phyloP scores from a whole-genome alignment of 92 coral and sea anemone species.

The Epizoanthus stellaris region DNA sequence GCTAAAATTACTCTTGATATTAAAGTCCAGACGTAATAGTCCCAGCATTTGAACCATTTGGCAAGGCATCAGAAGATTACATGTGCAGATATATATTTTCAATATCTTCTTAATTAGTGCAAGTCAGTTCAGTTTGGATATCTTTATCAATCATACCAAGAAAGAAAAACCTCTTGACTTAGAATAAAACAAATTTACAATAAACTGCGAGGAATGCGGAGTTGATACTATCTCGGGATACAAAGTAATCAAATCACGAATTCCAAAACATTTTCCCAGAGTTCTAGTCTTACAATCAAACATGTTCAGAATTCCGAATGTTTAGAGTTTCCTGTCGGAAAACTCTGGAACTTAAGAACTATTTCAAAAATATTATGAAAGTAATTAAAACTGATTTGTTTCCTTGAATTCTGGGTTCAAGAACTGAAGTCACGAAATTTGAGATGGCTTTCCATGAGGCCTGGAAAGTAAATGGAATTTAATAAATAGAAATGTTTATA shows the following conservation, averaged over 20 bases:
- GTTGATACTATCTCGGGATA: not conserved
- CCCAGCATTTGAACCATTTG: too few relatives aligned
- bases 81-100: too few relatives aligned
- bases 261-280: conserved; percentile 25
- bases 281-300: conserved; percentile 24
- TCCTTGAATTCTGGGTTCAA: too few relatives aligned
- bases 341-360: too few relatives aligned
- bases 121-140: not conserved
- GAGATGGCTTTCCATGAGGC: too few relatives aligned
- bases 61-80: too few relatives aligned
- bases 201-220: conserved; percentile 1
- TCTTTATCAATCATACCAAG: not conserved
- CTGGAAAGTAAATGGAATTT: too few relatives aligned
- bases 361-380: too few relatives aligned
- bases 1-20: not conserved
- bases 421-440: too few relatives aligned
- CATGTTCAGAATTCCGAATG: not conserved
- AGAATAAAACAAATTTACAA: not conserved
- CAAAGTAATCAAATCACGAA: conserved; percentile 14
- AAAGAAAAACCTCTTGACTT: not conserved
- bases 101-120: not conserved
- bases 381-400: too few relatives aligned
- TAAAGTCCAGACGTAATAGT: not conserved
- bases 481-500: too few relatives aligned
- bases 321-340: not conserved